Evolutionary conservation across 92 coral and sea anemone genomes (phyloP).

Genomic region (Porites lobata): DNA sequence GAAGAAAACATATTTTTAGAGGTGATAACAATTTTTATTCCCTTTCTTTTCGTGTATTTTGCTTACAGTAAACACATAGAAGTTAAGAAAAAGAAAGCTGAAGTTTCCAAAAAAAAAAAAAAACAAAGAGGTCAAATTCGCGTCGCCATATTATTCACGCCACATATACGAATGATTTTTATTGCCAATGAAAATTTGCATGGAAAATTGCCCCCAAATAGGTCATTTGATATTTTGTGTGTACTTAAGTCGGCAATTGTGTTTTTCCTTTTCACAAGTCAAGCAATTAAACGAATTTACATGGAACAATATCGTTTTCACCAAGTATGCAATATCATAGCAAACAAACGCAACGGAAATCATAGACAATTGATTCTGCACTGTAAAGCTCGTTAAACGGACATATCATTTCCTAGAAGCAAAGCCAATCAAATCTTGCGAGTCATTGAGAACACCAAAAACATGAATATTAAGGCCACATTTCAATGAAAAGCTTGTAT

Average conservation of each 20-base stretch:
- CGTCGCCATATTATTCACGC: neutral
- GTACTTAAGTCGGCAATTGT: neutral
- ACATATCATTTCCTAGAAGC: conserved; percentile 17
- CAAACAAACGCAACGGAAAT: conserved; percentile 7
- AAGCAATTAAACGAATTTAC: neutral
- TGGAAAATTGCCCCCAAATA: neutral
- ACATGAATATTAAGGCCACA: neutral
- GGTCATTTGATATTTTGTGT: conserved; percentile 16
- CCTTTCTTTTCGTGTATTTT: conserved; percentile 12
- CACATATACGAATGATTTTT: neutral
- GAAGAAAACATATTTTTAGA: conserved; percentile 15
- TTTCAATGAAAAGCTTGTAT: neutral
- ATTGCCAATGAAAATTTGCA: neutral
- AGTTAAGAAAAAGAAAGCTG: neutral
- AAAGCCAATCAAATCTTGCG: neutral
- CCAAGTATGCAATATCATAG: neutral
- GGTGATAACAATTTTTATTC: neutral
- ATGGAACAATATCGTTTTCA: conserved; percentile 16
- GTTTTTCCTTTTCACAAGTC: neutral
- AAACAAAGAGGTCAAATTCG: neutral
- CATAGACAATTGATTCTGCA: conserved; percentile 2
- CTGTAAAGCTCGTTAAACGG: neutral
- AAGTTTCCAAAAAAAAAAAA: neutral
- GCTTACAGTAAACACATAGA: conserved; percentile 23
- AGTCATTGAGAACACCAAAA: neutral